A percentile compares a stretch with the other conserved stretches of the same genome.
Evolutionary conservation across 1,140 invertebrate species (phyloP).

Genomic region (Stenopsyche tienmushanensis): DNA sequence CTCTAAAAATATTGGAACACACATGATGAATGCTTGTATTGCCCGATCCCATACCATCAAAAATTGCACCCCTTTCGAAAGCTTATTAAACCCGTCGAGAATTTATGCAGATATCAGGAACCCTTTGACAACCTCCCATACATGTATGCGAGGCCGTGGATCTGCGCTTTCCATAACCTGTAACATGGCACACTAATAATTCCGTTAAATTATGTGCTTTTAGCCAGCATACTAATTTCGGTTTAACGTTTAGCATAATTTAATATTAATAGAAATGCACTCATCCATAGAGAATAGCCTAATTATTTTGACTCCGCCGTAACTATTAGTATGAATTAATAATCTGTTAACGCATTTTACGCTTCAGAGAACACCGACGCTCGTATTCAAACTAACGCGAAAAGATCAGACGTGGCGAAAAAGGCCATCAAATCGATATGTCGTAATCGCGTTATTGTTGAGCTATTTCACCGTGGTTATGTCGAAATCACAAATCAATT

Average conservation of each 20-base stretch:
- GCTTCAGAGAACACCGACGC: neutral
- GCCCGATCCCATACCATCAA: neutral
- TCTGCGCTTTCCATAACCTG: neutral
- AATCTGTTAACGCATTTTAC: neutral
- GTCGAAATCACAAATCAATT: too few species aligned
- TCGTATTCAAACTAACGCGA: too few species aligned
- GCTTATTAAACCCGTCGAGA: too few species aligned
- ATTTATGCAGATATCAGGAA: neutral
- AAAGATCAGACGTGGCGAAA: too few species aligned
- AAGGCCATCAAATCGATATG: too few species aligned
- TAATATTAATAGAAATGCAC: constrained; percentile 1
- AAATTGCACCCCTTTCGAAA: neutral
- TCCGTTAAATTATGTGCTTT: constrained; percentile 3
- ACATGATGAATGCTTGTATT: too few species aligned
- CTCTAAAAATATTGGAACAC: too few species aligned
- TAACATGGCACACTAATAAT: neutral
- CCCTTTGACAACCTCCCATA: neutral
- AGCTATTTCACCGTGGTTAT: too few species aligned
- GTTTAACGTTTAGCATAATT: constrained; percentile 4
- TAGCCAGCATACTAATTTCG: neutral
- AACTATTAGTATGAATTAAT: neutral
- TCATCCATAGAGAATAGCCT: neutral
- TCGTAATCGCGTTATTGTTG: too few species aligned
- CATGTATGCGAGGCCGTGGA: neutral
- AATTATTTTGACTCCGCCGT: neutral